phyloP scores from a whole-genome alignment of 2,797 vertebrate genomes.

The Microctenopoma stevenorrisi region DNA sequence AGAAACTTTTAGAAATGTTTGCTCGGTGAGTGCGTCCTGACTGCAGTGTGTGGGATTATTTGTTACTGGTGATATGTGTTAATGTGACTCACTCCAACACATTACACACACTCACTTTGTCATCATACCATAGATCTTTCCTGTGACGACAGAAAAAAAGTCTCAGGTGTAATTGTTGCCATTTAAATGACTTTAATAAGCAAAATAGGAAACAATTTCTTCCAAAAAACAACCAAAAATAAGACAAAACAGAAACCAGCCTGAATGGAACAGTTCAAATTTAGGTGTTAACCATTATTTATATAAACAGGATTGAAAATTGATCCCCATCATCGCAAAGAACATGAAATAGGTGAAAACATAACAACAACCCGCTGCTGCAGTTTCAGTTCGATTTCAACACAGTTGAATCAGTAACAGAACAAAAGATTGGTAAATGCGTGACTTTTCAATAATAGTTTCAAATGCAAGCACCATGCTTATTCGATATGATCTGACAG shows the following conservation, averaged over 20 bases:
- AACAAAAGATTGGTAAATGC: constrained; percentile 93
- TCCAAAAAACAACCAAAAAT: constrained; percentile 89
- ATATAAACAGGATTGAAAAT: constrained; percentile 99
- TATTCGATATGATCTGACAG: constrained; percentile 97
- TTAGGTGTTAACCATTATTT: constrained; percentile 96
- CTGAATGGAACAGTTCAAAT: constrained; percentile 99
- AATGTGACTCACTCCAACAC: not conserved
- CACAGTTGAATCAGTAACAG: constrained; percentile 99
- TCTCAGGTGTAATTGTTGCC: constrained; percentile 83
- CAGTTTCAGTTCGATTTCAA: constrained; percentile 97
- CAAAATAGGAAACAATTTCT: constrained; percentile 99
- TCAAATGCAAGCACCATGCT: constrained; percentile 99
- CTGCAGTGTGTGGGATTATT: constrained; percentile 16
- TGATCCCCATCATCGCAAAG: constrained; percentile 93
- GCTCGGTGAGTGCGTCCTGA: not conserved
- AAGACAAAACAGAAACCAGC: constrained; percentile 99
- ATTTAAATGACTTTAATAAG: constrained; percentile 99
- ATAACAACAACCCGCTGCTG: constrained; percentile 92
- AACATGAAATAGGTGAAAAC: constrained; percentile 96
- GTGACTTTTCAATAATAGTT: constrained; percentile 96
- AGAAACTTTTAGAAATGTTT: not conserved
- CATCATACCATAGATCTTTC: constrained; percentile 3
- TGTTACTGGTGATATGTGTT: constrained; percentile 12
- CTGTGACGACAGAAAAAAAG: constrained; percentile 52
- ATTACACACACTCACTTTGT: not conserved